Base-by-base conservation (phyloP, 1,140 invertebrate species). In the Adelges cooleyi region DNA sequence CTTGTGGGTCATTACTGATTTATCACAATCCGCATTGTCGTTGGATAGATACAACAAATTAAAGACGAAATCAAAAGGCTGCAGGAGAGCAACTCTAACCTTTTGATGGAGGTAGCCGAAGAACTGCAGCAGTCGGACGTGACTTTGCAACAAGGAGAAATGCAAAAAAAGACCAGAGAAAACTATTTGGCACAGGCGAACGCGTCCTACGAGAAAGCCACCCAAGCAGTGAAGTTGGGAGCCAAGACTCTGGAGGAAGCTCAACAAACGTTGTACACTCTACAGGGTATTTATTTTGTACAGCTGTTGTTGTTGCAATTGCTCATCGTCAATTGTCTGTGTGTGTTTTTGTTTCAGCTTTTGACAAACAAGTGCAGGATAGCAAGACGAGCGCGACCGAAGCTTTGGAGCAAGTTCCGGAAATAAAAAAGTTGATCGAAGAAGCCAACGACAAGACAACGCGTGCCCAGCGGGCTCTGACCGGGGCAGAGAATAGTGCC, bases 181-280 rank as follows among this genome's bases (percentile, higher is more conserved):
- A 81, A 84, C 67, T 74, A 86, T 51, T 70, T 88, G 20, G 80
- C 81, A 3, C 84, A 88, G 68, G 81, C 83, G n/a, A 81, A 89
- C 70, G 74, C 76, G 10, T 84, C 90, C 0, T 80, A 86, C 36
- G 82, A 79, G 1, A 83, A 81, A 71, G 92, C 92, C 0, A 82
- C 84, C 65, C 81, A 87, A 65, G 92, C 93, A 22, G 86, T 95
- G 0, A 79, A 84, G 67, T 79, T 85, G 49, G 91, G 89, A 13
- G 89, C 93, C 70, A 84, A 86, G 68, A 94, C 89, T 0, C 77
- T 95, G 0, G 82, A 85, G 70, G 88, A 95, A 73, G 93, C 93
- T 2, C 84, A 89, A 69, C 82, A 87, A 51, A 96, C 92, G 5
- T 83, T 90, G 53, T 79, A 86, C 66, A 92, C 87, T 48, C 75